A percentile compares a stretch with the other conserved stretches of the same genome.
These are phyloP conservation scores for Panurus biarmicus DNA, from an alignment of 2,113 vertebrate species.

Conservation along the genomic window DNA sequence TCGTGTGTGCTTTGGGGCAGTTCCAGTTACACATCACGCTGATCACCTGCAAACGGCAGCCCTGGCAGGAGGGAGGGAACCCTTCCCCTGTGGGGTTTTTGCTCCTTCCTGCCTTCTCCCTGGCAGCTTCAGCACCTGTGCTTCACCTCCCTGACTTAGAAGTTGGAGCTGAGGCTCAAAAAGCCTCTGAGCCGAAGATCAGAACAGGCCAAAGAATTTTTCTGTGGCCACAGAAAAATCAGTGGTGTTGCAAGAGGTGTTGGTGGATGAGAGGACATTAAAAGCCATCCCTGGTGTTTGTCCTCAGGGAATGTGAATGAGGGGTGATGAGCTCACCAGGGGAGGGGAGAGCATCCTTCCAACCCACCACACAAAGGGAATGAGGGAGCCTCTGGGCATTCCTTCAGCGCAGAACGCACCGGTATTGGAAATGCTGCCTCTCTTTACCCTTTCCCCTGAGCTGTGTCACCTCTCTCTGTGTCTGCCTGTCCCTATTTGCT, in stretches of 20 bases:
- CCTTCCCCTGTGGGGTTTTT: background rate
- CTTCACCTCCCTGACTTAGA: background rate
- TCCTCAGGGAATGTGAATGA: rapidly evolving
- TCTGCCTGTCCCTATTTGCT: background rate
- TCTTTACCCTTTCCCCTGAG: background rate
- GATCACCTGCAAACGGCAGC: background rate
- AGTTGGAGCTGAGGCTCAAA: background rate
- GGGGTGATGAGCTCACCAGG: background rate
- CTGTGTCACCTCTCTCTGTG: rapidly evolving
- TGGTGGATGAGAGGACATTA: background rate
- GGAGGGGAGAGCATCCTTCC: background rate
- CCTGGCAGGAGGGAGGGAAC: background rate
- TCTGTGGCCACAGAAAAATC: background rate
- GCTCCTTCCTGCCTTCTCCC: background rate
- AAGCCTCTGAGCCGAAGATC: background rate
- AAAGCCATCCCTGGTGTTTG: background rate
- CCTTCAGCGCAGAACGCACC: background rate
- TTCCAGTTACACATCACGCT: background rate
- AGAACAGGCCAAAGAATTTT: background rate
- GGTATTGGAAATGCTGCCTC: background rate
- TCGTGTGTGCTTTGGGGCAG: background rate
- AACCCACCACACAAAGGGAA: background rate
- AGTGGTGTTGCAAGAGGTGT: background rate
- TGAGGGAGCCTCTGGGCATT: background rate
- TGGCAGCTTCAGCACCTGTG: background rate